These are phyloP conservation scores for Euspilapteryx auroguttella DNA, from an alignment of 2,888 invertebrate species.

Conservation along the genomic window DNA sequence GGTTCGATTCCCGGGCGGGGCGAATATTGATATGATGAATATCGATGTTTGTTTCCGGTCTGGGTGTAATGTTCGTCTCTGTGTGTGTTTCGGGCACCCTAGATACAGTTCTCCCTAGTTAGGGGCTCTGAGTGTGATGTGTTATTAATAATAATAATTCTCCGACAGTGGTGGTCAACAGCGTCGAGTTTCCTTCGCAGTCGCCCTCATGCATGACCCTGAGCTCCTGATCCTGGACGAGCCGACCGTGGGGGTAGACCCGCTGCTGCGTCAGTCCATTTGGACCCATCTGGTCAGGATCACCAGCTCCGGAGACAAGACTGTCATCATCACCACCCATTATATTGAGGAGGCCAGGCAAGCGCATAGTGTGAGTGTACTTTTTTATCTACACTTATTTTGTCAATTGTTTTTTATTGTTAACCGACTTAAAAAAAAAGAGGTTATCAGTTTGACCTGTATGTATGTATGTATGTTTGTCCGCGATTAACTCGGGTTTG, in stretches of 20 bases:
- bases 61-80: no score
- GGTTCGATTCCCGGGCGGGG: no score
- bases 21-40: no score
- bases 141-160: no score
- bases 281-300: constrained; percentile 93
- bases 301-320: constrained; percentile 87
- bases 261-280: constrained; percentile 85
- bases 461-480: no score
- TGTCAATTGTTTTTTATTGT: not conserved
- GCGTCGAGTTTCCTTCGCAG: constrained; percentile 88
- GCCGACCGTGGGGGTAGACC: constrained; percentile 92
- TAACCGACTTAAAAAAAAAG: no score
- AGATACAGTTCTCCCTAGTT: no score
- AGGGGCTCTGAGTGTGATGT: no score
- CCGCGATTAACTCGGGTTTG: no score
- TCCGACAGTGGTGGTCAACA: constrained; percentile 83
- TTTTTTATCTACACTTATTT: not conserved
- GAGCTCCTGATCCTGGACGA: constrained; percentile 90
- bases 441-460: no score
- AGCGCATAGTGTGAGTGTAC: constrained; percentile 76
- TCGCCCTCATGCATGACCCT: constrained; percentile 91
- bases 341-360: constrained; percentile 95
- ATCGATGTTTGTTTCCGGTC: no score
- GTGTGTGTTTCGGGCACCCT: no score
- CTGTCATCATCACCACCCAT: constrained; percentile 81